Evolutionary conservation across 2,113 vertebrate genomes (phyloP), one percentile per base, ranked within the genome.

Genomic region (Nibea albiflora): DNA sequence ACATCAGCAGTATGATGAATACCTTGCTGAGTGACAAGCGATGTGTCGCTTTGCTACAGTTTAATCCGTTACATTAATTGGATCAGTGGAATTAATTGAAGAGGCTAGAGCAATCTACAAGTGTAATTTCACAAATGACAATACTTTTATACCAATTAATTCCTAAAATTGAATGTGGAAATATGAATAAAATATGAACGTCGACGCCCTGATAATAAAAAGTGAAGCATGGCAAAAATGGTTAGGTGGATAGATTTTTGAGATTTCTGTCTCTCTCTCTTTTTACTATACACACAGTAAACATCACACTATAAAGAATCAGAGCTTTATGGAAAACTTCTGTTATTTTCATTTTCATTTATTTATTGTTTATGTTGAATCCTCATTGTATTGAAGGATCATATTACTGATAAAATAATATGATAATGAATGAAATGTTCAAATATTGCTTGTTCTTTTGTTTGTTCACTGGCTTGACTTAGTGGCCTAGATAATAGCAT

Each of bases 71-170:
- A 0, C 67, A 70, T 76, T 58, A 53, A 78, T 69, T 75, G 54
- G 26, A 86, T 82, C 52, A 60, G 35, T 77, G 47, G 26, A 84
- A 83, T 77, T 56, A 64, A 72, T 72, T 68, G 54, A 11, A 66
- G 12, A 47, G 19, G 66, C 15, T 26, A 53, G 60, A 57, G 53
- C 64, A 58, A 53, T 22, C 15, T 71, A 10, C 22, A 69, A 26
- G 56, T 49, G 16, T 76, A 31, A 77, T 80, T 81, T 76, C 26
- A 68, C 5, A 61, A 60, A 67, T 58, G 4, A 44, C 5, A 64
- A 49, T 69, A 6, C 52, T 52, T 22, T 54, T 7, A 22, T 28
- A 50, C 1, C 31, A 78, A 72, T 71, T 81, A 8, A 31, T 70
- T 75, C 10, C 20, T 5, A 42, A 35, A 24, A 46, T 11, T 47